A percentile compares a stretch with the other conserved stretches of the same genome.
phyloP scores from a whole-genome alignment of 2,888 invertebrate genomes.

The Epinotia brunnichana region DNA sequence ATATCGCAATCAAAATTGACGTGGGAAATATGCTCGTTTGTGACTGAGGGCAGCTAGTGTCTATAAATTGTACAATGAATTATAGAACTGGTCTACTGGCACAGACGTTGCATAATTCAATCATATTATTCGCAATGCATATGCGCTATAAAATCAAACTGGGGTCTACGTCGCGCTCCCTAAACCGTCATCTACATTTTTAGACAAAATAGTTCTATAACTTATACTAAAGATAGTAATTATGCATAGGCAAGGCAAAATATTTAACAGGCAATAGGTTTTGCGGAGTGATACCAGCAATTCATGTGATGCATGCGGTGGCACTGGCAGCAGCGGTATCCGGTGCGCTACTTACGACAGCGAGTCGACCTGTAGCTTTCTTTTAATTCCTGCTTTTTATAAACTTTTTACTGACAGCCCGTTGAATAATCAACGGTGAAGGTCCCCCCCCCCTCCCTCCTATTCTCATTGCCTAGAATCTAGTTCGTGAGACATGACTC shows the following conservation, averaged over 20 bases:
- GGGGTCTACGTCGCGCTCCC: background rate
- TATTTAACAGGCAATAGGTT: slow-evolving; percentile 8
- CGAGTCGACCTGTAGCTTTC: slow-evolving; percentile 37
- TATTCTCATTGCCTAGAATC: slow-evolving; percentile 10
- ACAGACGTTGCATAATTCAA: slow-evolving; percentile 74
- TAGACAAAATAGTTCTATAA: background rate
- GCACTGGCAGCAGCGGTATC: slow-evolving; percentile 15
- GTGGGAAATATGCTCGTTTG: slow-evolving; percentile 83
- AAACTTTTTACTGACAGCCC: slow-evolving; percentile 34
- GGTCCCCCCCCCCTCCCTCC: slow-evolving; percentile 13
- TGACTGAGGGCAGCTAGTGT: slow-evolving; percentile 66
- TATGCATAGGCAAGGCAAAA: background rate
- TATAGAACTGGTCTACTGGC: slow-evolving; percentile 67
- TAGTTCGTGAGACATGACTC: no score
- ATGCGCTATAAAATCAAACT: slow-evolving; percentile 44
- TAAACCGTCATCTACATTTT: slow-evolving; percentile 5
- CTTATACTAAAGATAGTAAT: background rate
- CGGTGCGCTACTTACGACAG: slow-evolving; percentile 40
- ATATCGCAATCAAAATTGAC: slow-evolving; percentile 82
- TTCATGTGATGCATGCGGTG: slow-evolving; percentile 7
- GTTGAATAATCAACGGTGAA: slow-evolving; percentile 41
- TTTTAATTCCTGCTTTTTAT: slow-evolving; percentile 42
- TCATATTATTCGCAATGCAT: slow-evolving; percentile 60
- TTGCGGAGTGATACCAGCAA: slow-evolving; percentile 10
- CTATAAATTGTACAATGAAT: slow-evolving; percentile 80